Evolutionary conservation across 2,797 vertebrate species (phyloP), one percentile per base, ranked within the genome.

Genomic region (Poecile montanus): DNA sequence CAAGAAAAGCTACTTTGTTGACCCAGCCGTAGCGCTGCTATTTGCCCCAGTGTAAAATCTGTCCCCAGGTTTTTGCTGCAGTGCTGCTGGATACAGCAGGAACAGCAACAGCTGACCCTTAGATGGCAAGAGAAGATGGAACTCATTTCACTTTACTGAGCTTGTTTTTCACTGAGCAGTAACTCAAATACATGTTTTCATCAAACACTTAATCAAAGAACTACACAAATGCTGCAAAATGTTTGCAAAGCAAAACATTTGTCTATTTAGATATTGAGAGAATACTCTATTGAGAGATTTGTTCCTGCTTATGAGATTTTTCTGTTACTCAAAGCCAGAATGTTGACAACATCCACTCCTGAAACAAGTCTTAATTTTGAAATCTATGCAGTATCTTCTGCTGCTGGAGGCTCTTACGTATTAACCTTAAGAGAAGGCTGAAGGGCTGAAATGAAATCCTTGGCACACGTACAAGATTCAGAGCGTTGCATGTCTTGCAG

Each of bases 291-390:
- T 61, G 76, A 87, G 88, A 78, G 45, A 75, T 75, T 56, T 81
- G 70, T 75, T 93, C 47, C 60, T 86, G 73, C 51, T 90, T 85
- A 54, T 0, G 4, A 83, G 89, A 27, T 54, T 88, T 73, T 86
- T 70, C 58, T 85, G 47, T 91, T 88, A 67, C 8, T 87, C 84
- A 67, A n/a, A 85, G 61, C 36, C 50, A 36, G 81, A 81, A 72
- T 82, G 72, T 76, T 73, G 80, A 60, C 78, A 88, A 53, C 57
- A 89, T 76, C 82, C 63, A 36, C 38, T 91, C 60, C 67, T 79
- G 67, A 87, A 95, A 82, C 62, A 86, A 82, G 86, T 57, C 90
- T 77, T 85, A 70, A 67, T 93, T 81, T 89, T 94, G 85, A 92
- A 76, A 73, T 84, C 30, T 38, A 2, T 84, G 75, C 58, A 40